Evolutionary conservation across 1,140 invertebrate genomes (phyloP).

Genomic region (Drosophila sp.): DNA sequence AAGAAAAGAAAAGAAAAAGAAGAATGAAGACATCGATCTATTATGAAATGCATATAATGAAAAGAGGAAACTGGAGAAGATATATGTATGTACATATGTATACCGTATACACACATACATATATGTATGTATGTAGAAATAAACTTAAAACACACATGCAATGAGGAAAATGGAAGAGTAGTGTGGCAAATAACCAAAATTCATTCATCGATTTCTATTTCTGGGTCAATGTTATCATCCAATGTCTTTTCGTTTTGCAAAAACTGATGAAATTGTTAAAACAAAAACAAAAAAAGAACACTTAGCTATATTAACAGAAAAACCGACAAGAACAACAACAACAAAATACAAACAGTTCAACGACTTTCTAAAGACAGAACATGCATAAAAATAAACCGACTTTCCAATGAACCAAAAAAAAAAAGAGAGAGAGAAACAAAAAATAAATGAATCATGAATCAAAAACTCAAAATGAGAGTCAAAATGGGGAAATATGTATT

Average conservation of each 20-base stretch:
- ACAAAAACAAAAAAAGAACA: conserved; percentile 3
- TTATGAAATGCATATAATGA: too few species aligned
- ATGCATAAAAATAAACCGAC: conserved; percentile 23
- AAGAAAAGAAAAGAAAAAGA: too few species aligned
- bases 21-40: too few species aligned
- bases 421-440: background rate
- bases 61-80: too few species aligned
- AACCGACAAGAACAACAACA: background rate
- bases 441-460: conserved; percentile 13
- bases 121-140: conserved; percentile 18
- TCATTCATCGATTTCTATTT: conserved; percentile 11
- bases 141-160: too few species aligned
- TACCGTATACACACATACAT: too few species aligned
- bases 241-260: conserved; percentile 23
- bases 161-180: too few species aligned
- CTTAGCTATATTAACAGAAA: conserved; percentile 15
- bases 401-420: conserved; percentile 18
- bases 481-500: conserved; percentile 11
- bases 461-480: conserved; percentile 1
- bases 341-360: conserved; percentile 16
- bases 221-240: conserved; percentile 24
- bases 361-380: conserved; percentile 24
- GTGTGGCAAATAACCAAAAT: background rate
- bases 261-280: conserved; percentile 39
- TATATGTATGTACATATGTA: too few species aligned